phyloP scores from a whole-genome alignment of 2,113 vertebrate genomes.

The Hystrix cristata region DNA sequence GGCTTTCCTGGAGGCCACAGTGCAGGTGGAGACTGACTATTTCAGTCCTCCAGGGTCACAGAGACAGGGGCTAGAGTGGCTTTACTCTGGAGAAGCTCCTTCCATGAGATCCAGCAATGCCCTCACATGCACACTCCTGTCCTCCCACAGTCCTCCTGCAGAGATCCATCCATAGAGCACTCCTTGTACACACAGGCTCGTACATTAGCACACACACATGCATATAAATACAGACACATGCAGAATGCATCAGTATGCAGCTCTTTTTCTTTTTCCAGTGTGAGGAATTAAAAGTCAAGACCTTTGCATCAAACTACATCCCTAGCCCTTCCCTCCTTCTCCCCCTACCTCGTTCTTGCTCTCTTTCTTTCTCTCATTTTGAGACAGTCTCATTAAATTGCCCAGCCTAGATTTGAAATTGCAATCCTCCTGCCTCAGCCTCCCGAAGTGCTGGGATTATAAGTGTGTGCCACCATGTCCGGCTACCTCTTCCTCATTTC shows the following conservation, averaged over 20 bases:
- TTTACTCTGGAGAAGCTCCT: neutral
- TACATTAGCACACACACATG: neutral
- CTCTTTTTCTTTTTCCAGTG: neutral
- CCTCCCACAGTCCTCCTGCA: neutral
- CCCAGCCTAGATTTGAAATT: neutral
- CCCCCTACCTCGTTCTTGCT: neutral
- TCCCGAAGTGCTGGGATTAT: neutral
- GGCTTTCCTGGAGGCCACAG: rapidly evolving
- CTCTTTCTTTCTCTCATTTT: neutral
- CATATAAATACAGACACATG: neutral
- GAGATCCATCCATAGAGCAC: neutral
- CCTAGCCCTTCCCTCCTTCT: neutral
- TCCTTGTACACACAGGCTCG: neutral
- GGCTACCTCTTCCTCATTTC: neutral
- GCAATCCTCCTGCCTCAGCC: neutral
- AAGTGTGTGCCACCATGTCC: neutral
- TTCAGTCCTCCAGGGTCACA: neutral
- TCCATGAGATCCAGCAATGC: neutral
- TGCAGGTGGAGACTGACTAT: no score
- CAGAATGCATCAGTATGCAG: neutral
- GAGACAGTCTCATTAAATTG: neutral
- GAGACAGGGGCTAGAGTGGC: neutral
- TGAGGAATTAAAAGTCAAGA: neutral
- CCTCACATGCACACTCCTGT: neutral
- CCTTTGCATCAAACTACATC: neutral